Percentiles rank a stretch among this genome's conserved stretches.
Conservation (phyloP, 1,140 invertebrate species). For the Trachelipus rathkii region DNA sequence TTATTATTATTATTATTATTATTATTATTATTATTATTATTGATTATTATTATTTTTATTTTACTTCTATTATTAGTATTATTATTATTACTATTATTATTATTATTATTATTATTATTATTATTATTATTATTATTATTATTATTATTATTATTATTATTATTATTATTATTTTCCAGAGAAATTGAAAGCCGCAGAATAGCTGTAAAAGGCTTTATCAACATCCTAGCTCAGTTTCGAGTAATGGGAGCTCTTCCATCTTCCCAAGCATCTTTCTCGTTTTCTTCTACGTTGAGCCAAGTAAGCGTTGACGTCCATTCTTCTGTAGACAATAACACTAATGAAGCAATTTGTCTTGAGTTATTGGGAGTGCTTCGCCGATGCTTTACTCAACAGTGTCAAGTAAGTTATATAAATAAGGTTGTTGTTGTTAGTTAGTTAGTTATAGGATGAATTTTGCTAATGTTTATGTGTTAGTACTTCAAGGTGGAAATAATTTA, state of each 20-base stretch:
- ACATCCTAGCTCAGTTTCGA: slow-evolving; percentile 52
- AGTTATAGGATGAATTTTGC: too few relatives aligned
- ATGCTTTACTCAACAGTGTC: slow-evolving; percentile 52
- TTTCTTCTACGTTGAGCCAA: slow-evolving; percentile 44
- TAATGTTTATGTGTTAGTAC: too few relatives aligned
- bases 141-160: too few relatives aligned
- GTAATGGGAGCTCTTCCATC: slow-evolving; percentile 50
- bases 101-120: too few relatives aligned
- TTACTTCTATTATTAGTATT: too few relatives aligned
- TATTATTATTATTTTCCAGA: slow-evolving; percentile 42
- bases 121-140: too few relatives aligned
- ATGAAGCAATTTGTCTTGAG: slow-evolving; percentile 54
- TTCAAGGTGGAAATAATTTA: too few relatives aligned
- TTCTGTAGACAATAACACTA: slow-evolving; percentile 48
- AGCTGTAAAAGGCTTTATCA: slow-evolving; percentile 52
- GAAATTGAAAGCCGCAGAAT: slow-evolving; percentile 52
- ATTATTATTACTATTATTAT: too few relatives aligned
- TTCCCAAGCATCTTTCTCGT: slow-evolving; percentile 52
- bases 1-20: too few relatives aligned
- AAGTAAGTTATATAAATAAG: slow-evolving; percentile 27
- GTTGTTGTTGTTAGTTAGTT: too few relatives aligned
- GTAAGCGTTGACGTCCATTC: slow-evolving; percentile 46
- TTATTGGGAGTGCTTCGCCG: slow-evolving; percentile 52
- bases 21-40: too few relatives aligned
- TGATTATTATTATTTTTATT: too few relatives aligned